Evolutionary conservation across 2,113 vertebrate species (phyloP), one percentile per base, ranked within the genome.

Genomic region (Mobula hypostoma): DNA sequence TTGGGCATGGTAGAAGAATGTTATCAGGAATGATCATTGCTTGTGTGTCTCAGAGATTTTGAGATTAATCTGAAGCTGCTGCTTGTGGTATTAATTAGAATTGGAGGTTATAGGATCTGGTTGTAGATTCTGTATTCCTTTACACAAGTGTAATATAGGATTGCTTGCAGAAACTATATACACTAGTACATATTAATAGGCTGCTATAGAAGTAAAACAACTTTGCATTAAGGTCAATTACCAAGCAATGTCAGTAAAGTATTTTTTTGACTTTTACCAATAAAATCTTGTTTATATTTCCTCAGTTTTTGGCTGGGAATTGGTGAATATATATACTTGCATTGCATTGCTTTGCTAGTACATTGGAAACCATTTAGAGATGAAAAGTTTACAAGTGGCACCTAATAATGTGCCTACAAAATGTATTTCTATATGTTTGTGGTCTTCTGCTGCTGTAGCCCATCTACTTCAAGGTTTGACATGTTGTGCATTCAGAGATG

Each of bases 41-140:
- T 95, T 96, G 94, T 95, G 94, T 95, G 94, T 95, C 94, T 95
- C 95, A 95, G 94, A 96, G 94, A 94, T 94, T 95, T 91, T 94
- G 9, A 94, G 94, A 95, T 95, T 94, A 94, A 78, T 74, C 63
- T 95, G 94, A 85, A 95, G 48, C 92, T 95, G 92, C 80, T 95
- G 40, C 94, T 36, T 94, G 83, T 56, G 29, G 29, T 95, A 94
- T 82, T 40, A 82, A 95, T 58, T 95, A 94, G 82, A 92, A 94
- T 7, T 7, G 94, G 63, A 94, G 93, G 91, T 58, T 32, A 17
- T 90, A 93, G 70, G 61, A 90, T 40, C 40, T 74, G 68, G 70
- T 27, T 93, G 61, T 66, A 19, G 61, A 66, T 63, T 17, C 29
- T 90, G 66, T 90, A 56, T 8, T 87, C 70, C n/a, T 76, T 93